These are phyloP conservation scores for Melanotaenia trifasciata DNA, from an alignment of 2,797 vertebrate species.

Conservation along the genomic window DNA sequence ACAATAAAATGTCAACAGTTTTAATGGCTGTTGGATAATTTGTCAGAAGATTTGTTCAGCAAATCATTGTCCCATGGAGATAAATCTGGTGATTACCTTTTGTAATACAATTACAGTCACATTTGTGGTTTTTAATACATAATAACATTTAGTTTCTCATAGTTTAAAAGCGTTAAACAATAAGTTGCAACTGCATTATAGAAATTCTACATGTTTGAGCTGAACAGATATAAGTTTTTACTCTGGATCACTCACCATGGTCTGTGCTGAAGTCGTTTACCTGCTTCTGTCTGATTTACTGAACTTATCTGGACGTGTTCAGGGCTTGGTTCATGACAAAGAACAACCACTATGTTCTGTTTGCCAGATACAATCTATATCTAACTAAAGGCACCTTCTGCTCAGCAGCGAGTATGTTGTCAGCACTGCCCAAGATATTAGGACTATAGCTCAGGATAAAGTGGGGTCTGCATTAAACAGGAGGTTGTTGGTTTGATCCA, in stretches of 20 bases:
- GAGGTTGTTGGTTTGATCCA: background rate
- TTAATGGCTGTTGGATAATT: background rate
- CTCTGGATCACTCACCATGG: background rate
- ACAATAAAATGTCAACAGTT: background rate
- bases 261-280: background rate
- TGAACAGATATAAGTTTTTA: background rate
- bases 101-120: background rate
- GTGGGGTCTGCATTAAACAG: background rate
- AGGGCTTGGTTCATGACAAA: background rate
- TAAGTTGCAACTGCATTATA: background rate
- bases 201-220: background rate
- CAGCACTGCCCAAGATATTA: background rate
- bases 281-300: background rate
- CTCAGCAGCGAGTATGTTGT: background rate
- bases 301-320: background rate
- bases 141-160: background rate
- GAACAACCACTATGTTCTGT: background rate
- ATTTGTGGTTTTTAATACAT: background rate
- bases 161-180: background rate
- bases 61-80: background rate
- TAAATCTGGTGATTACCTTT: background rate
- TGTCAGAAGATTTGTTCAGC: background rate
- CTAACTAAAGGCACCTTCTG: background rate
- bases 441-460: background rate
- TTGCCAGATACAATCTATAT: background rate